These are phyloP conservation scores for Lacanobia oleracea DNA, from an alignment of 2,888 invertebrate genomes.

Conservation along the genomic window DNA sequence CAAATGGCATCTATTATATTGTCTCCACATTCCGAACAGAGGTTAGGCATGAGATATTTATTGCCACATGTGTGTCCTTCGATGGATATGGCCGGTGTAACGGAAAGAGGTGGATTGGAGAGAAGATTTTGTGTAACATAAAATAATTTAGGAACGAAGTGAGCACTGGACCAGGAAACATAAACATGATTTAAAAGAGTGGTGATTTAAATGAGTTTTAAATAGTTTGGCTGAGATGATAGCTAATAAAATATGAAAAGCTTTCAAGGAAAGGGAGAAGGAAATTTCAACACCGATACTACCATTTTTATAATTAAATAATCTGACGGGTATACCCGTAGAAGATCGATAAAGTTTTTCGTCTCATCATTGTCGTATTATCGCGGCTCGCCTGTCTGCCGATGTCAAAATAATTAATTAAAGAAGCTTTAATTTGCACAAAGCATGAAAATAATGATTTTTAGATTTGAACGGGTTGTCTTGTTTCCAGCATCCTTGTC, in stretches of 20 bases:
- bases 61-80: conserved; percentile 50
- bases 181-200: no score
- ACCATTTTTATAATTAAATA: no score
- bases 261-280: no score
- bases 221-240: not conserved
- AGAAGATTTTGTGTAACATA: not conserved
- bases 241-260: not conserved
- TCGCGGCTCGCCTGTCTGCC: no score
- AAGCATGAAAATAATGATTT: not conserved
- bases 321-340: not conserved
- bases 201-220: no score
- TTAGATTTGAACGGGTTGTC: not conserved
- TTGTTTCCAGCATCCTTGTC: not conserved
- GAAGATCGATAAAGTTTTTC: not conserved
- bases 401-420: no score
- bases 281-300: no score
- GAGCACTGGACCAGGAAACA: not conserved
- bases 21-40: conserved; percentile 74
- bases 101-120: not conserved
- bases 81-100: not conserved
- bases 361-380: not conserved
- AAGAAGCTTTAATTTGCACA: no score
- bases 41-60: conserved; percentile 68
- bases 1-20: conserved; percentile 74
- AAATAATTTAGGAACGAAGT: not conserved